Base-by-base conservation (phyloP, 2,797 vertebrate genomes). In the Trachops cirrhosus region DNA sequence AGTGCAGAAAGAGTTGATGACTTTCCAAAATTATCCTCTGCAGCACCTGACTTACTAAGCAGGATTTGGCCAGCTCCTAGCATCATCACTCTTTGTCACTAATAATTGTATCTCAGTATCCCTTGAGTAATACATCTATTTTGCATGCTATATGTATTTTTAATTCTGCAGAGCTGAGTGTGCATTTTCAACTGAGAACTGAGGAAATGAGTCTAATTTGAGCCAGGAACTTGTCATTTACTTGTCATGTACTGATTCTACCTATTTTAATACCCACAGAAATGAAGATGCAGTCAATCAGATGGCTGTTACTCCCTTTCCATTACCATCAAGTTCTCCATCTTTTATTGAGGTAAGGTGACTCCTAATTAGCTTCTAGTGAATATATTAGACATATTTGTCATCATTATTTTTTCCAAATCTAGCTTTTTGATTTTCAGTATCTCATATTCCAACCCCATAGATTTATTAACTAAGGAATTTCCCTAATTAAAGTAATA, bases 241-340 rank as follows among this genome's bases (percentile, higher is more conserved):
- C 86, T 71, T 44, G 44, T 44, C 44, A 8, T 90, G 0, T 24
- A 34, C 15, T 97, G 50, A 64, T 95, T 93, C 80, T 96, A 44
- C n/a, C 52, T 96, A 3, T 93, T 67, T 82, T 86, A 16, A 41
- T 59, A 0, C 91, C 92, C 75, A 0, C 97, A 99, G 99, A 97
- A 99, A 99, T 93, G 98, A 99, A 97, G 99, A 99, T 96, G 99
- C 99, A 5, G 97, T 99, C 96, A 98, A 98, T 96, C 99, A 99
- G 97, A 99, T 99, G 99, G 99, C 99, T 0, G 99, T 99, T 44
- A 93, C 98, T 78, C 99, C 99, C 29, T 99, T 99, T 96, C 98
- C 99, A 0, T 78, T 98, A 80, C 98, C 98, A 68, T 97, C 98
- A 75, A 98, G 97, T 93, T 98, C 98, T 62, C 98, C 94, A 5